Evolutionary conservation across 2,888 invertebrate species (phyloP), one percentile per base, ranked within the genome.

Genomic region (Cephus pygmeus): DNA sequence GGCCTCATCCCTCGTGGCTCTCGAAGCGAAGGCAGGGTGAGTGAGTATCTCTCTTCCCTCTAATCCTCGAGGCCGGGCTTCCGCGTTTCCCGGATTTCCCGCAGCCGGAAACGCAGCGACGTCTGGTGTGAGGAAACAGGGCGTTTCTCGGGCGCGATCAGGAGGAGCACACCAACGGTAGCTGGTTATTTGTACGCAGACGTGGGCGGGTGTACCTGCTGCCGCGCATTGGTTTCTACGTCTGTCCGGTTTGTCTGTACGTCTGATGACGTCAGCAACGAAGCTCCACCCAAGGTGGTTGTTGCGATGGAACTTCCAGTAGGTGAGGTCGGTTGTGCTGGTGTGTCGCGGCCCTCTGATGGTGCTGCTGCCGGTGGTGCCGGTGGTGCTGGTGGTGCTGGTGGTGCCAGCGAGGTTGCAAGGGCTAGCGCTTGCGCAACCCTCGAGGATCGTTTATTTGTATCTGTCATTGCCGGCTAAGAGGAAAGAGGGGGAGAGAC

Each of bases 401-500:
- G 69, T 6, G 23, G 69, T 30, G 30, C 69, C 31, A 79, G 80
- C 76, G 76, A 79, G 81, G 79, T 34, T 71, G 73, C 69, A 69
- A 77, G 75, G 75, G 77, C 75, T 73, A 71, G 90, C 91, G 91
- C 90, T 86, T 90, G 91, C 91, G 90, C 85, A 85, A 69, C 30
- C 69, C 86, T 85, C 84, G 83, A 79, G 85, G 87, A 89, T 91
- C 91, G 89, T 91, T 91, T 91, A 91, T 91, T 91, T 91, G 90
- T 90, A 91, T 91, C 90, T 90, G 91, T 90, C 91, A 91, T 90
- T 91, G 90, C 90, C 85, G 86, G 85, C 85, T 85, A 83, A 82
- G 83, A 83, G 79, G 73, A 81, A 80, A 73, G 78, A 78, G 80
- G 81, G 80, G 81, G 77, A 78, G 79, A 34, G 74, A 33, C 34